phyloP scores from a whole-genome alignment of 2,888 invertebrate species.

The Agonum fuliginosum region DNA sequence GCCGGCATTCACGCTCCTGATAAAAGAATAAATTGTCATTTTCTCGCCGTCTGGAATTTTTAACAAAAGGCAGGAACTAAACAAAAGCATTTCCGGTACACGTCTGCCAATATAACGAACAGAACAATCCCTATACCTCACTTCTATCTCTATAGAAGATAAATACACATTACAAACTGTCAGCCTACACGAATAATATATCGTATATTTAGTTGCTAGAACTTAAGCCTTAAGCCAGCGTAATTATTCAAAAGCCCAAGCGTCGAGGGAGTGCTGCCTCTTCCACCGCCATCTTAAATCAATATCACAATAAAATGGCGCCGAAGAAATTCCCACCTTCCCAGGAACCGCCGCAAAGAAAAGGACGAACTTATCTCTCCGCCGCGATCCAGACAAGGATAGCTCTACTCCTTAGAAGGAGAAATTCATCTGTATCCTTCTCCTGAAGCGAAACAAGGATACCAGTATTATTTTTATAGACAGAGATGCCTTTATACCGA shows the following conservation, averaged over 20 bases:
- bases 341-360: too few species aligned
- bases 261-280: constrained; percentile 29
- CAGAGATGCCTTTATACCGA: too few species aligned
- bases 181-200: constrained; percentile 43
- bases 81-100: constrained; percentile 48
- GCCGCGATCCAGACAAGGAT: not conserved
- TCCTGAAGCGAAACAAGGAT: constrained; percentile 8
- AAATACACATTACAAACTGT: constrained; percentile 46
- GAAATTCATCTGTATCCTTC: not conserved
- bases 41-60: constrained; percentile 28
- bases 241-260: constrained; percentile 49
- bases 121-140: constrained; percentile 33
- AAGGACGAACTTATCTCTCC: constrained; percentile 5
- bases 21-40: constrained; percentile 39
- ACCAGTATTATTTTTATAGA: not conserved
- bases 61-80: constrained; percentile 38
- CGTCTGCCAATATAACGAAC: constrained; percentile 47
- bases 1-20: not conserved
- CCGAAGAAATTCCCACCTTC: constrained; percentile 5
- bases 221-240: constrained; percentile 46
- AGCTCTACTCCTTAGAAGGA: constrained; percentile 26
- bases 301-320: constrained; percentile 57
- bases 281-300: constrained; percentile 56
- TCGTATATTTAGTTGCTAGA: constrained; percentile 36
- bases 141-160: constrained; percentile 33